Evolutionary conservation across 2,888 invertebrate genomes (phyloP), one percentile per base, ranked within the genome.

Genomic region (Temnothorax ravouxi): DNA sequence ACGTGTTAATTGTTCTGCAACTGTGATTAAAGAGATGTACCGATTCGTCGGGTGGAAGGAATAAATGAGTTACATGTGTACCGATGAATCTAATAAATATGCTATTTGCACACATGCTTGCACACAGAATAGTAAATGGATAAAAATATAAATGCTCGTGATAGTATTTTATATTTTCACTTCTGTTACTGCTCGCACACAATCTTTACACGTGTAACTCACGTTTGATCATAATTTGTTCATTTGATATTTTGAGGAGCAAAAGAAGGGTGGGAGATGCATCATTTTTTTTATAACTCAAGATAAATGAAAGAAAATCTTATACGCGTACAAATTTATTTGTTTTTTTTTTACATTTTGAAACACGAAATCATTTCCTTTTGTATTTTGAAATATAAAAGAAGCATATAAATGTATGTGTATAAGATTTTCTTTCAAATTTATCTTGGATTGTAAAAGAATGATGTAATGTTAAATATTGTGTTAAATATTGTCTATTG

Each of bases 1-100:
- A 69, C 29, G 50, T 50, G 59, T 71, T 79, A 79, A 79, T 79
- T 72, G 59, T 79, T 79, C 25, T 61, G 79, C 38, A 79, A 50
- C 56, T 79, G 47, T 72, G 72, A 61, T 79, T 79, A 79, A 79
- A 79, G 79, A 61, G 79, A 79, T 79, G 47, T 77, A 59, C 59
- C n/a, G 72, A 79, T 79, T 71, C 38, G 47, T n/a, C 8, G 21
- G 71, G 15, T 44, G 56, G 44, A 47, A 59, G 47, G 54, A 67
- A 56, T 47, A n/a, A 71, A 59, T 59, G 11, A 15, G 34, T 79
- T 79, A 61, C n/a, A 50, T 3, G 13, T 67, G 9, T 8, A 54
- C n/a, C 34, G 6, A 56, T 59, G 44, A 21, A 18, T 38, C n/a
- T 79, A 38, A 61, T 67, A 47, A 44, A 67, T 47, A 18, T 64